phyloP scores from a whole-genome alignment of 1,140 invertebrate genomes.

The Adoxophyes honmai region DNA sequence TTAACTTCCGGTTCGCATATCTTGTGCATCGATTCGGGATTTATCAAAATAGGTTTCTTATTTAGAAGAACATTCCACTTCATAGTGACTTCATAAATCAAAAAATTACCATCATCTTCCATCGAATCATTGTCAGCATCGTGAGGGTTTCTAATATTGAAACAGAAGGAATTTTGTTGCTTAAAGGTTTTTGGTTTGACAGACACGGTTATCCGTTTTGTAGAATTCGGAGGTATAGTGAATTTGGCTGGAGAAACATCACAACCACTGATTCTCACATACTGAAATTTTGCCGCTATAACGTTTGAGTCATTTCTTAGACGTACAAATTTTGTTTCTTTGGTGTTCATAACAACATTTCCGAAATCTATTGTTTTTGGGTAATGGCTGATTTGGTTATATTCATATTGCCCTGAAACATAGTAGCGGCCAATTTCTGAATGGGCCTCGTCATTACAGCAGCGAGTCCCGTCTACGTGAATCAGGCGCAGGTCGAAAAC shows the following conservation, averaged over 20 bases:
- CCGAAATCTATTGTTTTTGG: constrained; percentile 56
- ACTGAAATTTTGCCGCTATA: constrained; percentile 44
- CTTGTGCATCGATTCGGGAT: constrained; percentile 55
- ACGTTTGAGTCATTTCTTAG: constrained; percentile 52
- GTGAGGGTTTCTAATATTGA: constrained; percentile 49
- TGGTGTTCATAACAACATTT: constrained; percentile 44
- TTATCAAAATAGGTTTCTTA: constrained; percentile 26
- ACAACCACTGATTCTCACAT: constrained; percentile 43
- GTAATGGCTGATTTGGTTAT: constrained; percentile 44
- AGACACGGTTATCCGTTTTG: constrained; percentile 35
- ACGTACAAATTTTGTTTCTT: constrained; percentile 40
- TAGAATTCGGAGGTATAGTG: constrained; percentile 46
- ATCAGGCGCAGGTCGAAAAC: constrained; percentile 60
- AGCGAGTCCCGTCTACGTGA: constrained; percentile 47
- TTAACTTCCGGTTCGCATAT: constrained; percentile 36
- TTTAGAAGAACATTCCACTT: constrained; percentile 40
- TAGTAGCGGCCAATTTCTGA: constrained; percentile 64
- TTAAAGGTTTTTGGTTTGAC: constrained; percentile 50
- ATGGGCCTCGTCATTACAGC: constrained; percentile 58
- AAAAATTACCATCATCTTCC: constrained; percentile 35
- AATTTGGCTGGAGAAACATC: constrained; percentile 44
- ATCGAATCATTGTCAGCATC: constrained; percentile 24
- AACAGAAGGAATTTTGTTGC: constrained; percentile 37
- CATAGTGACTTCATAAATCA: constrained; percentile 40
- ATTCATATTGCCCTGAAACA: constrained; percentile 59